A percentile compares a stretch with the other conserved stretches of the same genome.
Evolutionary conservation across 2,113 vertebrate species (phyloP).

Genomic region (Orientallactaga bullata): DNA sequence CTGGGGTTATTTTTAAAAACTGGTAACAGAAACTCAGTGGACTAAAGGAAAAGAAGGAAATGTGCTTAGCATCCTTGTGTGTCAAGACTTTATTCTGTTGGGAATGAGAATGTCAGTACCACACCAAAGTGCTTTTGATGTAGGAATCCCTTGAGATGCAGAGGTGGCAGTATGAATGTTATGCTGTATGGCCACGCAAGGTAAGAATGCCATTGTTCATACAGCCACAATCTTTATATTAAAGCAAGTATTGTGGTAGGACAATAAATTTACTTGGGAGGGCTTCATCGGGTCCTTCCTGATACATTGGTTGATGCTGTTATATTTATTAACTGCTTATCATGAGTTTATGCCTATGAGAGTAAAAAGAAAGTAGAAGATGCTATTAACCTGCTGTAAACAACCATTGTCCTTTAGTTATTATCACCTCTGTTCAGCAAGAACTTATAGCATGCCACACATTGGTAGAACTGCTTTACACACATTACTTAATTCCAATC

Average conservation of each 20-base stretch:
- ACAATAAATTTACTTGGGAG: conserved; percentile 42
- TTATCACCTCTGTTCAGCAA: background rate
- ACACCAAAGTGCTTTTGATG: conserved; percentile 40
- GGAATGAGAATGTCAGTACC: conserved; percentile 3
- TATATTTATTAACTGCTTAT: conserved; percentile 21
- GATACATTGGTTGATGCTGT: background rate
- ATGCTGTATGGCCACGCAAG: background rate
- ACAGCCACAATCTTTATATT: conserved; percentile 4
- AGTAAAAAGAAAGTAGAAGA: background rate
- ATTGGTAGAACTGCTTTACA: background rate
- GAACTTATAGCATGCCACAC: background rate
- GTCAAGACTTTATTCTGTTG: conserved; percentile 46
- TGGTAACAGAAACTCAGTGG: background rate
- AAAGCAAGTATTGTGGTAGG: background rate
- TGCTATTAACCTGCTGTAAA: background rate
- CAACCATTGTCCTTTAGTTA: background rate
- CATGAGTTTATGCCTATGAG: background rate
- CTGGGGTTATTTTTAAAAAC: too few relatives aligned
- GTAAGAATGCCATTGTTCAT: background rate
- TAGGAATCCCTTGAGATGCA: conserved; percentile 44
- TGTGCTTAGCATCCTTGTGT: background rate
- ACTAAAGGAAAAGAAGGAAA: background rate
- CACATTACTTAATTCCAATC: background rate
- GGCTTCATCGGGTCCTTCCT: conserved; percentile 16
- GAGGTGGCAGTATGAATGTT: background rate